Percentiles rank a stretch among this genome's conserved stretches.
Evolutionary conservation across 2,888 invertebrate genomes (phyloP).

Genomic region (Agrotis exclamationis): DNA sequence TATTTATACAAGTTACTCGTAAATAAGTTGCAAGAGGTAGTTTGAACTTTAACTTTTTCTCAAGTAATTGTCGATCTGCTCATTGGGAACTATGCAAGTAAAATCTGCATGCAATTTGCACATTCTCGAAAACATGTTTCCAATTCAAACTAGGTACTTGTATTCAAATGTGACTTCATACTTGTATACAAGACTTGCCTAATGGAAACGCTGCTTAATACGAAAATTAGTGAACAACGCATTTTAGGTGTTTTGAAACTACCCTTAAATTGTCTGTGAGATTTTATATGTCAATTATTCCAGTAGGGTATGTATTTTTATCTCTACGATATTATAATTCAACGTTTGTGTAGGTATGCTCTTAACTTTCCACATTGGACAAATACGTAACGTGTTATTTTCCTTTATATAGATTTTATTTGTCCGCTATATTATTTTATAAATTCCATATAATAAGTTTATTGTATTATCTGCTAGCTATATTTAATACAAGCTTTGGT

Average conservation of each 20-base stretch:
- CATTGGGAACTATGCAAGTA: too few relatives aligned
- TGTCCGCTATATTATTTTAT: slow-evolving; percentile 2
- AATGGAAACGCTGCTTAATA: not conserved
- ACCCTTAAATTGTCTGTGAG: slow-evolving; percentile 27
- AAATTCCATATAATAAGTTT: slow-evolving; percentile 3
- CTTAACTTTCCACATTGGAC: not conserved
- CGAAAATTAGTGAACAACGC: not conserved
- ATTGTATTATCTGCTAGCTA: slow-evolving; percentile 14
- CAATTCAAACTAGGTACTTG: too few relatives aligned
- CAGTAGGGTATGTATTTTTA: slow-evolving; percentile 32
- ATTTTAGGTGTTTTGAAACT: slow-evolving; percentile 8
- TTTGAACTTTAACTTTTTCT: too few relatives aligned
- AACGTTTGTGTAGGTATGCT: too few relatives aligned
- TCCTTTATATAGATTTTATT: too few relatives aligned
- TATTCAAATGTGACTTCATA: too few relatives aligned
- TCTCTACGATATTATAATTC: slow-evolving; percentile 14
- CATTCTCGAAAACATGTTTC: too few relatives aligned
- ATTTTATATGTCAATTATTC: slow-evolving; percentile 53
- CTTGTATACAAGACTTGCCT: too few relatives aligned
- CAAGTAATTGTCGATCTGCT: too few relatives aligned
- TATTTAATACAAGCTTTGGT: slow-evolving; percentile 1
- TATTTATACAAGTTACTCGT: too few relatives aligned
- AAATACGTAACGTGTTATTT: not conserved
- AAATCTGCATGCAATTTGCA: too few relatives aligned
- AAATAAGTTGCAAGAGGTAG: too few relatives aligned